Base-by-base conservation (phyloP, 2,113 vertebrate species). In the Scophthalmus maximus region DNA sequence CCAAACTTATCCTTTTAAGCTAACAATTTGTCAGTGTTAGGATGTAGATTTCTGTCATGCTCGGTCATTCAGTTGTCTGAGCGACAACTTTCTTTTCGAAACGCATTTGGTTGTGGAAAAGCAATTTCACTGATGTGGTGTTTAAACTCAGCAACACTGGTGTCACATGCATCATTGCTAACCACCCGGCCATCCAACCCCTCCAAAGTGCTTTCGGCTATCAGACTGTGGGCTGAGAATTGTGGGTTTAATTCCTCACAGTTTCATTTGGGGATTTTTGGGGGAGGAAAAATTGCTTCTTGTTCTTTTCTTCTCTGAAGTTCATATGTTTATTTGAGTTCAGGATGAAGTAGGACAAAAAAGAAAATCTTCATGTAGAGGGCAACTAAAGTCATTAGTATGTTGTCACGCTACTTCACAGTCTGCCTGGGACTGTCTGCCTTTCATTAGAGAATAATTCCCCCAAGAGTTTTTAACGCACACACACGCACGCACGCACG, bases 121-220 rank as follows among this genome's bases (percentile, higher is more conserved):
- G 73, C 79, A 65, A 70, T 85, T 84, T 82, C 75, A 71, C 65
- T 67, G 81, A 82, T 82, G 76, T 76, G 80, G 73, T 53, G 73
- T 76, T 83, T 78, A 52, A 77, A 76, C 55, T 82, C 56, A 4
- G 69, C 66, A 79, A 67, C 49, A 25, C 66, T 67, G 71, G 78
- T 88, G 89, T 88, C 86, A 79, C 82, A 88, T 84, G 86, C 82
- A 85, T 86, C 82, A 81, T 84, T 84, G 82, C 89, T 78, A 80
- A 79, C 86, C 73, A 78, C 64, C 76, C 67, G 65, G 78, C 79
- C 81, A 76, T 87, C 68, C 58, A 73, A 60, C 57, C 76, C 73
- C 25, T 67, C 53, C 53, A 69, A 84, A 89, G 86, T 76, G 78
- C 78, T 83, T 56, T 74, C 57, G 81, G 81, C 64, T 73, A 79